Base-by-base conservation (phyloP, 2,797 vertebrate genomes). In the Echeneis naucrates region DNA sequence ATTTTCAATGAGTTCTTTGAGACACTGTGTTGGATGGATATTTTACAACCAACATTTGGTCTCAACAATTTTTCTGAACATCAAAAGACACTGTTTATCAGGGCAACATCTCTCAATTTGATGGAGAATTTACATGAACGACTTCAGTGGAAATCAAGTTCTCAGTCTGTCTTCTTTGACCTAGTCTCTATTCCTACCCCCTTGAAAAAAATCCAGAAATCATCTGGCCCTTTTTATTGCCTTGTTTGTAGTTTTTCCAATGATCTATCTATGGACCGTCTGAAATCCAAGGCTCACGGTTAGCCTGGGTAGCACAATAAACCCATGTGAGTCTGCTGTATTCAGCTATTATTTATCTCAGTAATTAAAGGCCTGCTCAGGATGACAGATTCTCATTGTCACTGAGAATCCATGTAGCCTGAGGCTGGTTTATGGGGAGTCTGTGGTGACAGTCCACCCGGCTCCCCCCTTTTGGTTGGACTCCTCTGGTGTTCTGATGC, bases 321-420 rank as follows among this genome's bases (percentile, higher is more conserved):
- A 62, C 57, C 85, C 74, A 78, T 2, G 9, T 72, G 72, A 75
- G 59, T 74, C 75, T 68, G 67, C 77, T 72, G 60, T 75, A 68
- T 72, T 78, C 61, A 88, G 88, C 56, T 83, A 90, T 88, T 92
- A 89, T 92, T 87, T 78, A 91, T 86, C 51, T 10, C 47, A 55
- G 71, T 89, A 92, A 89, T 92, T 91, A 89, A 92, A 92, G 84
- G 68, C 66, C 73, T 83, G 62, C 78, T 86, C 81, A 75, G 72
- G 83, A 88, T 88, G 82, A 88, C 80, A 83, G 80, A 87, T 86
- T 83, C 47, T 67, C 63, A 51, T 64, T 74, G 74, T 81, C 67
- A 81, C 13, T 60, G 62, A 73, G 82, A 88, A 86, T 90, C 81
- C 68, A 84, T 64, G 26, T 59, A 72, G 68, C 68, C 59, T 72